A percentile compares a stretch with the other conserved stretches of the same genome.
phyloP scores from a whole-genome alignment of 2,888 invertebrate species.

The Chymomyza procnemis region DNA sequence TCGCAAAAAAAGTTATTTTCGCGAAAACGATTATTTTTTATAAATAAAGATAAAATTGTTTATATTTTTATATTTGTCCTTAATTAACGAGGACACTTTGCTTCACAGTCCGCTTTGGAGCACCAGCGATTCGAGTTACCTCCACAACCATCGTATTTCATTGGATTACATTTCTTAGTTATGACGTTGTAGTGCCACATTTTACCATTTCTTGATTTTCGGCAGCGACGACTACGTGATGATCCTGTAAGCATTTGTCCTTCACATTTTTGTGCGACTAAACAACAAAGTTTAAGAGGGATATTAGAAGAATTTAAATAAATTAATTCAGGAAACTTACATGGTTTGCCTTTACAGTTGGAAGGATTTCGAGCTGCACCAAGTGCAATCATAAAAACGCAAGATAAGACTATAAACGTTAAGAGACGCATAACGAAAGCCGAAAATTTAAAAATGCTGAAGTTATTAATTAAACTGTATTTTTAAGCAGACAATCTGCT shows the following conservation, averaged over 20 bases:
- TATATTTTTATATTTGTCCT: not conserved
- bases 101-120: slow-evolving; percentile 11
- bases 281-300: too few species aligned
- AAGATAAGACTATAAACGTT: not conserved
- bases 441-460: not conserved
- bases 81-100: slow-evolving; percentile 5
- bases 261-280: slow-evolving; percentile 1
- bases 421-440: not conserved
- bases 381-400: not conserved
- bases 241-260: not conserved
- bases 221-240: not conserved
- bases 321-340: not conserved
- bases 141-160: slow-evolving; percentile 11
- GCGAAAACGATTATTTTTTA: too few species aligned
- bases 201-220: not conserved
- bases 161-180: not conserved
- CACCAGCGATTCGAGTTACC: slow-evolving; percentile 19
- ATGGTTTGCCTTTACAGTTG: slow-evolving; percentile 6
- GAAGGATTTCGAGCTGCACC: not conserved
- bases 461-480: not conserved
- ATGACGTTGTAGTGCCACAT: slow-evolving; percentile 9
- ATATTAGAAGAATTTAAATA: too few species aligned
- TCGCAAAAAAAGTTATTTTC: too few species aligned
- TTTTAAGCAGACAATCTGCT: not conserved
- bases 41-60: too few species aligned